These are phyloP conservation scores for Leptopilina syphax DNA, from an alignment of 2,888 invertebrate species.

Conservation along the genomic window DNA sequence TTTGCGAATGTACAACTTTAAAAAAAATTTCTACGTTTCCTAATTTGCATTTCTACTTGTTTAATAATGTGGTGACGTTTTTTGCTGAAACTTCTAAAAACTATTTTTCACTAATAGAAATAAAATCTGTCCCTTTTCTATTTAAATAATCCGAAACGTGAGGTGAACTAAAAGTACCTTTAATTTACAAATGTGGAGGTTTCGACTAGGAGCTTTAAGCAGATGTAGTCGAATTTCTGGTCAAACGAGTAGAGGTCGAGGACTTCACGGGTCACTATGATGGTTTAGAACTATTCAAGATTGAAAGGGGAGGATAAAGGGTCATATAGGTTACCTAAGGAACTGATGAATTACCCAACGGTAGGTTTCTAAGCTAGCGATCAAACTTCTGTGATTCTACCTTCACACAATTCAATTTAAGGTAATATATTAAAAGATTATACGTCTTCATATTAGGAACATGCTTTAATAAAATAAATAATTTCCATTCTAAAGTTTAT, in stretches of 20 bases:
- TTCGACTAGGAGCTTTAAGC: background rate
- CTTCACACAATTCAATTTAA: background rate
- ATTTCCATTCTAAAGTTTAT: too few relatives aligned
- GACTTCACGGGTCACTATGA: background rate
- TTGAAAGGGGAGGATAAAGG: conserved; percentile 7
- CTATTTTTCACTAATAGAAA: too few relatives aligned
- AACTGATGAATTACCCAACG: conserved; percentile 4
- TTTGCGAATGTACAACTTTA: too few relatives aligned
- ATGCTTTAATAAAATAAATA: too few relatives aligned
- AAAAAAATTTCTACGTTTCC: too few relatives aligned
- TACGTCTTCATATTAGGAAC: too few relatives aligned
- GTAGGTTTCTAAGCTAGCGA: background rate
- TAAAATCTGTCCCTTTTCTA: background rate
- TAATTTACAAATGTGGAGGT: background rate
- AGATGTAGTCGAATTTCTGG: conserved; percentile 47
- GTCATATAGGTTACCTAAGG: background rate
- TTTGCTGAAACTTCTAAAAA: too few relatives aligned
- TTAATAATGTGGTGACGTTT: too few relatives aligned
- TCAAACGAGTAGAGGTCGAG: conserved; percentile 59
- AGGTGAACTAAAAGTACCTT: background rate
- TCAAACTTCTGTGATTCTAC: background rate
- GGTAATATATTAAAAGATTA: background rate
- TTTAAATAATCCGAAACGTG: background rate
- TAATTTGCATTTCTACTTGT: too few relatives aligned
- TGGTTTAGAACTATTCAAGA: conserved; percentile 21